phyloP scores from a whole-genome alignment of 2,113 vertebrate species.

The Heterotis niloticus region DNA sequence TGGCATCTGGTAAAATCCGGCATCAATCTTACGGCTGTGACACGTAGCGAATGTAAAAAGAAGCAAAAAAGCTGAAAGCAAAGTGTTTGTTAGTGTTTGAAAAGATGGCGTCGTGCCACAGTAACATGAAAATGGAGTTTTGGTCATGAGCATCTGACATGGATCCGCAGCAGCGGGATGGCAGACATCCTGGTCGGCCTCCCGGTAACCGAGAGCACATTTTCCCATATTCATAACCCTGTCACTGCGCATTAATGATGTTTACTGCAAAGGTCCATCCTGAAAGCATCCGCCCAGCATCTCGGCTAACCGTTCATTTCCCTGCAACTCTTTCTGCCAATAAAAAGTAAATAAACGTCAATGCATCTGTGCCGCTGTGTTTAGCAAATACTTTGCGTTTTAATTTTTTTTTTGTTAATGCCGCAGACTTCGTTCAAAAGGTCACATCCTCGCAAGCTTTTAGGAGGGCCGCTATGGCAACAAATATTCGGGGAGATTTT shows the following conservation, averaged over 20 bases:
- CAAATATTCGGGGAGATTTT: no score
- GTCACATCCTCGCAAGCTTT: background rate
- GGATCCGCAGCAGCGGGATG: slow-evolving; percentile 41
- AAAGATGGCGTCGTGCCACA: slow-evolving; percentile 52
- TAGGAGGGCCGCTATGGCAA: no score
- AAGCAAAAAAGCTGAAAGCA: slow-evolving; percentile 30
- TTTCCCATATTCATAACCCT: slow-evolving; percentile 43
- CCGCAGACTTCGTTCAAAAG: slow-evolving; percentile 30
- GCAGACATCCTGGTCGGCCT: slow-evolving; percentile 38
- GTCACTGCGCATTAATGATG: slow-evolving; percentile 51
- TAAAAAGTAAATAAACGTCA: no score
- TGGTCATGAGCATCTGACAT: slow-evolving; percentile 64
- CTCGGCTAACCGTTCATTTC: slow-evolving; percentile 32
- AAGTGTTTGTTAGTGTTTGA: slow-evolving; percentile 53
- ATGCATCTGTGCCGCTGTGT: background rate
- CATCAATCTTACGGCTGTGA: slow-evolving; percentile 33
- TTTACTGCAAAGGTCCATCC: slow-evolving; percentile 45
- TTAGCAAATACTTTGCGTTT: background rate
- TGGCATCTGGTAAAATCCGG: slow-evolving; percentile 41
- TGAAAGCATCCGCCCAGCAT: slow-evolving; percentile 33
- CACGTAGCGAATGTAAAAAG: slow-evolving; percentile 33
- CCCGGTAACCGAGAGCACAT: slow-evolving; percentile 52
- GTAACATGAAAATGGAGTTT: slow-evolving; percentile 42
- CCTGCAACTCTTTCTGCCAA: slow-evolving; percentile 13
- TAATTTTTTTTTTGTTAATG: slow-evolving; percentile 33